Base-by-base conservation (phyloP, 1,140 invertebrate genomes). In the Adoxophyes honmai region DNA sequence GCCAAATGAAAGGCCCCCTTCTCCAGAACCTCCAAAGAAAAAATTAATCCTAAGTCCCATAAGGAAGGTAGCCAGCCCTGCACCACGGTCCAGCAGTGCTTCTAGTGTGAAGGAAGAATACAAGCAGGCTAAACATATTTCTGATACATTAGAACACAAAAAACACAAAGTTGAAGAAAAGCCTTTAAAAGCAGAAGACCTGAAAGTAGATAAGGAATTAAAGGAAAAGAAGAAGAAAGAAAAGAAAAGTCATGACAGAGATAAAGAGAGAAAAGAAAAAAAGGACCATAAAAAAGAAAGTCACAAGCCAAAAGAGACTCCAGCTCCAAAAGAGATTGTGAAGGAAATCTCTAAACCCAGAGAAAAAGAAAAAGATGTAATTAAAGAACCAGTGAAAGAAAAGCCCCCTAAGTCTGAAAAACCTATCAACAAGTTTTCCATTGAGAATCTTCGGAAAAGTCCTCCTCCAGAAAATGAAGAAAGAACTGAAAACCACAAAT, bases 21-120 rank as follows among this genome's bases (percentile, higher is more conserved):
- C 90, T 44, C 90, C 90, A 33, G 90, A 89, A 21, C 69, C 77
- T n/a, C 75, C 81, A 58, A 91, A 91, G n/a, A 94, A 94, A 66
- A 86, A 90, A 54, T 89, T 92, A 52, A 18, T 18, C 18, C 59
- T 89, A 6, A 93, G 92, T 74, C 93, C 93, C 34, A 62, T 66
- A 8, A 75, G 75, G 57, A 81, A 88, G 68, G 61, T 78, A 11
- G 59, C 75, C 1, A 91, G 87, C 69, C 90, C 90, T 39, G 58
- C 75, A 16, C 77, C 77, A 18, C 70, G 81, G 36, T 88, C 77
- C 36, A 80, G 78, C 81, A 81, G 82, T 88, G 72, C 81, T 70
- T 57, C 71, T 65, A 63, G 90, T 83, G 65, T 90, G 66, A 81
- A 92, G 89, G 73, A 90, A 59, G 89, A 89, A 57, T 82, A 79